Conservation (phyloP, 30 jellyfish, hydroid and myxozoan species). For the Pelagia noctiluca region DNA sequence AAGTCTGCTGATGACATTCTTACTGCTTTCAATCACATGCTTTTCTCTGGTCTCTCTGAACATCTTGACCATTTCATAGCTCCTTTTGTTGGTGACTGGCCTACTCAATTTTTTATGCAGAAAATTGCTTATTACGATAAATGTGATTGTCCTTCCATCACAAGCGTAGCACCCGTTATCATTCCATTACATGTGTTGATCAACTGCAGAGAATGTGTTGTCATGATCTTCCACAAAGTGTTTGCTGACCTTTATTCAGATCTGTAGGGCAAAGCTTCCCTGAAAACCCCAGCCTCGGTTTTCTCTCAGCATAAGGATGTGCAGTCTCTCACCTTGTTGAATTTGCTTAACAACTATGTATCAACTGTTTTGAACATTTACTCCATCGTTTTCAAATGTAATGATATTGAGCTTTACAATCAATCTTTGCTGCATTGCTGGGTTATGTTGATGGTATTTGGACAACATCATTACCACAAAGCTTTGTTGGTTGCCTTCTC, state of each 20-base stretch:
- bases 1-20: conserved; percentile 23
- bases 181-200: conserved; percentile 31
- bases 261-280: conserved; percentile 7
- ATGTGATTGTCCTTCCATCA: not conserved
- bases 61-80: conserved; percentile 5
- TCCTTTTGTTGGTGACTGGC: conserved; percentile 16
- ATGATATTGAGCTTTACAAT: not conserved
- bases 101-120: conserved; percentile 31
- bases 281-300: conserved; percentile 33
- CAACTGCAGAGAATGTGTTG: conserved; percentile 32
- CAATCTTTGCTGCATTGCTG: conserved; percentile 29
- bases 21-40: conserved; percentile 6
- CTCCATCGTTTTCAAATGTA: conserved; percentile 32
- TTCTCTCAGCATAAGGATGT: conserved; percentile 39
- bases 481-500: conserved; percentile 35
- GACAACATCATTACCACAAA: conserved; percentile 30
- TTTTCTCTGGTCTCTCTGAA: conserved; percentile 1
- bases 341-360: conserved; percentile 35
- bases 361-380: conserved; percentile 29
- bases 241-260: conserved; percentile 26
- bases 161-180: conserved; percentile 19
- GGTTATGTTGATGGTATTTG: conserved; percentile 26
- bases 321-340: conserved; percentile 35
- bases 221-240: not conserved
- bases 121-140: conserved; percentile 6